phyloP scores from a whole-genome alignment of 2,113 vertebrate species.

The Hiodon tergisus region DNA sequence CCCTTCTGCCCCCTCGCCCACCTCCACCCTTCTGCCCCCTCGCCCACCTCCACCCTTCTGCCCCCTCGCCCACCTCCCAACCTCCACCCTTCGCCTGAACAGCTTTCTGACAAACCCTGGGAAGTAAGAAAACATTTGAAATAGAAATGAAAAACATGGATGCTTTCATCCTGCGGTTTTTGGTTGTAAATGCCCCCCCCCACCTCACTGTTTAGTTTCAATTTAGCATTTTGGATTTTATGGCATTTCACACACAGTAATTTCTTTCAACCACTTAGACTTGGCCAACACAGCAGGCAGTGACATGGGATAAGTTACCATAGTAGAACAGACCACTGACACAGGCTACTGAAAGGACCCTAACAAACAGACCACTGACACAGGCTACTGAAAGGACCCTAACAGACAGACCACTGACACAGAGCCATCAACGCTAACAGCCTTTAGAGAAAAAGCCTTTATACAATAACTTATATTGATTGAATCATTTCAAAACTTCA shows the following conservation, averaged over 20 bases:
- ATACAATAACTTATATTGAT: slow-evolving; percentile 20
- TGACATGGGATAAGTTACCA: not conserved
- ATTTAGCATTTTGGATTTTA: slow-evolving; percentile 27
- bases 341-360: no score
- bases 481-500: slow-evolving; percentile 33
- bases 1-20: no score
- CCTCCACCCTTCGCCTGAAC: slow-evolving; percentile 3
- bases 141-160: slow-evolving; percentile 33
- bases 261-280: slow-evolving; percentile 36
- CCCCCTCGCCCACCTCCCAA: no score
- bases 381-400: no score
- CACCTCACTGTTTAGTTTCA: slow-evolving; percentile 42
- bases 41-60: no score
- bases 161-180: slow-evolving; percentile 41
- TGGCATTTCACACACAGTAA: slow-evolving; percentile 36
- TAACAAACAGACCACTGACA: no score
- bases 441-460: not conserved
- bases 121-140: slow-evolving; percentile 39
- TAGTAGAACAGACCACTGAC: no score
- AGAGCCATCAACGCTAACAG: no score
- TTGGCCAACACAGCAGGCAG: not conserved
- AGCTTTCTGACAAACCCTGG: slow-evolving; percentile 28
- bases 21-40: no score
- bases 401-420: not conserved
- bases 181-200: slow-evolving; percentile 35